These are phyloP conservation scores for Takifugu ocellatus DNA, from an alignment of 2,797 vertebrate species.

Conservation along the genomic window DNA sequence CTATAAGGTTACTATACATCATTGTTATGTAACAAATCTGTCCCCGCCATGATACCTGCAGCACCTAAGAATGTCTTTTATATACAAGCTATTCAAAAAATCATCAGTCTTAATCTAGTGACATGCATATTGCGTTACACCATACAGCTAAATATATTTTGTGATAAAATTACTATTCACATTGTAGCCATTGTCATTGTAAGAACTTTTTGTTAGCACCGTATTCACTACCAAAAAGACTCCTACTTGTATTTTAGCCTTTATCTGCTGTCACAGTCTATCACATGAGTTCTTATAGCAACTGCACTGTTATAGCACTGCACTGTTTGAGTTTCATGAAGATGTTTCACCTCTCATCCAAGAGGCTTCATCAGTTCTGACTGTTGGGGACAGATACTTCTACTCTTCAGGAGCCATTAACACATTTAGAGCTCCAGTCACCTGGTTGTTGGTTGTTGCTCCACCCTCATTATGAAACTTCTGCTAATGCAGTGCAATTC, in stretches of 20 bases:
- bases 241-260: slow-evolving; percentile 38
- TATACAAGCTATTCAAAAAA: slow-evolving; percentile 26
- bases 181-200: slow-evolving; percentile 2
- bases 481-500: too few relatives aligned
- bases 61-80: slow-evolving; percentile 52
- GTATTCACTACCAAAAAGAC: slow-evolving; percentile 27
- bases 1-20: too few relatives aligned
- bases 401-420: too few relatives aligned
- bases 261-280: slow-evolving; percentile 47
- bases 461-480: too few relatives aligned
- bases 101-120: slow-evolving; percentile 16
- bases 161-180: not conserved
- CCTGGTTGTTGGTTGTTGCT: too few relatives aligned
- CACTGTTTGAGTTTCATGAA: too few relatives aligned
- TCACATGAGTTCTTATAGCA: too few relatives aligned
- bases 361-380: too few relatives aligned
- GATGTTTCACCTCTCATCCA: too few relatives aligned
- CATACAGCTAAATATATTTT: slow-evolving; percentile 19
- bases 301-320: too few relatives aligned
- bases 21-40: slow-evolving; percentile 1
- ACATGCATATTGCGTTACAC: not conserved
- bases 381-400: too few relatives aligned
- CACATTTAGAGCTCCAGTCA: too few relatives aligned
- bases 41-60: slow-evolving; percentile 10
- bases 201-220: slow-evolving; percentile 36